phyloP scores from a whole-genome alignment of 2,888 invertebrate species.

The Achlya flavicornis region DNA sequence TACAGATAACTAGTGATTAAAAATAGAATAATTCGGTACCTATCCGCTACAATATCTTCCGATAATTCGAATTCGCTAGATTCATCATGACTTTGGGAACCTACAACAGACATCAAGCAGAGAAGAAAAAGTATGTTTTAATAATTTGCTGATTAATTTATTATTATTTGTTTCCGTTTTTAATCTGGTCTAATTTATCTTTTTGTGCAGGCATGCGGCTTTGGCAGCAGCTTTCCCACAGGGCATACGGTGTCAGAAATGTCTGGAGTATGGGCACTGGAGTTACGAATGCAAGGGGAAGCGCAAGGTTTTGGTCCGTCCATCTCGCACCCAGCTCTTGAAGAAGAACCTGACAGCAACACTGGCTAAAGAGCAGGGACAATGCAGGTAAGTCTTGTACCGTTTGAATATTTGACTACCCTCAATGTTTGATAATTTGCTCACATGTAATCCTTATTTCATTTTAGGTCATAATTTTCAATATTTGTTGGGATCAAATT shows the following conservation, averaged over 20 bases:
- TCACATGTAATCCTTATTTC: background rate
- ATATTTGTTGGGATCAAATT: no score
- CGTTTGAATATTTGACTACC: constrained; percentile 22
- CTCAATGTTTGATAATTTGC: constrained; percentile 16
- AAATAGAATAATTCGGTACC: constrained; percentile 21
- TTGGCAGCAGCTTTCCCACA: constrained; percentile 87
- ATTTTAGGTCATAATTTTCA: background rate
- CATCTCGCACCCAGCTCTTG: constrained; percentile 91
- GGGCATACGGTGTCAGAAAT: constrained; percentile 95
- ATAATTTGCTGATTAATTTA: constrained; percentile 16
- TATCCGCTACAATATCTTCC: constrained; percentile 31
- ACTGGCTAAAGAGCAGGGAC: constrained; percentile 59
- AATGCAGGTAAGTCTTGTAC: constrained; percentile 60
- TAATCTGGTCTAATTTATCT: constrained; percentile 21
- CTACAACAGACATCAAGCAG: constrained; percentile 77
- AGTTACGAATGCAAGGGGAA: constrained; percentile 96
- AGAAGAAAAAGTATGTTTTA: constrained; percentile 68
- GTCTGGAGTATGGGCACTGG: constrained; percentile 96
- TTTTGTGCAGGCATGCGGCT: constrained; percentile 79
- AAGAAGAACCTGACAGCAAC: constrained; percentile 82
- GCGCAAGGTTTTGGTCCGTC: constrained; percentile 92
- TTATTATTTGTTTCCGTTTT: constrained; percentile 16
- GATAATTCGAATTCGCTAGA: constrained; percentile 16
- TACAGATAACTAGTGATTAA: constrained; percentile 23
- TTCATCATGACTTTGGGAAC: constrained; percentile 75